These are phyloP conservation scores for Heterodera carotae DNA, from an alignment of 1,140 invertebrate genomes.

Conservation along the genomic window DNA sequence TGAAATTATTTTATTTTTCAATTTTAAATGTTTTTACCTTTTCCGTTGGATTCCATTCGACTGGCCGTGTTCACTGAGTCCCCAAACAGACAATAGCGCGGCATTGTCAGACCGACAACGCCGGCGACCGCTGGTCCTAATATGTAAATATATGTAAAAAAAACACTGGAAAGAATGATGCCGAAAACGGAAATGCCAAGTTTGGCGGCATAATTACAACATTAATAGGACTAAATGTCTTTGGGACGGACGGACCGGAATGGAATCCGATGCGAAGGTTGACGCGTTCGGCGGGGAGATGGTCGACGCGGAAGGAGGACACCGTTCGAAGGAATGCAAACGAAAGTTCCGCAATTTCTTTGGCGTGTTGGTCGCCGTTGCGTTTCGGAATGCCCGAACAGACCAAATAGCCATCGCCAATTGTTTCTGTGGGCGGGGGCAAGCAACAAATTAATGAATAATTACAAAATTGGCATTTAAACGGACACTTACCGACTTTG, in stretches of 20 bases:
- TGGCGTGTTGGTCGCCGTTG: slow-evolving; percentile 85
- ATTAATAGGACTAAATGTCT: not conserved
- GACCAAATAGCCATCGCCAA: slow-evolving; percentile 90
- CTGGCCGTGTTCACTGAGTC: slow-evolving; percentile 70
- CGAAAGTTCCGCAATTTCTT: slow-evolving; percentile 75
- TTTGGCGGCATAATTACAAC: not conserved
- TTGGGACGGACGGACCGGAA: slow-evolving; percentile 71
- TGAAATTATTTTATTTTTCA: too few species aligned
- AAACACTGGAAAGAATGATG: not conserved
- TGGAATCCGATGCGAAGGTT: slow-evolving; percentile 82
- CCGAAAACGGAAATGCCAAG: not conserved
- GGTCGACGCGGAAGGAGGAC: slow-evolving; percentile 33
- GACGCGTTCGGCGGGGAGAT: slow-evolving; percentile 41
- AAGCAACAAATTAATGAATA: slow-evolving; percentile 71
- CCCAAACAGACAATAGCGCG: slow-evolving; percentile 84
- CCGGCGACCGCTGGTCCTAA: slow-evolving; percentile 27
- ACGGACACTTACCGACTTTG: slow-evolving; percentile 71
- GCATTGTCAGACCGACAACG: slow-evolving; percentile 66
- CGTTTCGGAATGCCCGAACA: slow-evolving; percentile 76
- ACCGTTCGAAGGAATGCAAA: slow-evolving; percentile 40
- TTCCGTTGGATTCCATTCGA: slow-evolving; percentile 69
- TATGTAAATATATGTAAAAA: slow-evolving; percentile 4
- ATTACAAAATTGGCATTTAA: not conserved
- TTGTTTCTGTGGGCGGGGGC: slow-evolving; percentile 78
- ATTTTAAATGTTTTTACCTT: slow-evolving; percentile 63